Conservation (phyloP, 2,797 vertebrate genomes). For the Urophycis tenuis region DNA sequence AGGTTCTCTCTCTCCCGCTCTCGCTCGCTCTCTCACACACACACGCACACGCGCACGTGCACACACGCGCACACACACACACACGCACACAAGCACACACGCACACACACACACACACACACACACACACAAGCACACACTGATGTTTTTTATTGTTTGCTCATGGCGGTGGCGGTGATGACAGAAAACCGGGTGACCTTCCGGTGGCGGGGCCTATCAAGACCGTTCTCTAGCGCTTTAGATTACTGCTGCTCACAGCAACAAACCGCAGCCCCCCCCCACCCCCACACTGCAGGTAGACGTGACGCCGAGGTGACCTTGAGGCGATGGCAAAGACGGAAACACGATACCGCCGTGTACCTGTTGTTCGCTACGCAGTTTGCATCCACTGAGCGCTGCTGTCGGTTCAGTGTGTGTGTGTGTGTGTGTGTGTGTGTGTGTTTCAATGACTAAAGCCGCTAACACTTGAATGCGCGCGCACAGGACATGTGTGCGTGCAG, state of each 20-base stretch:
- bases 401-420: neutral
- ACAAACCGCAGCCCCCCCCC: neutral
- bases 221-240: neutral
- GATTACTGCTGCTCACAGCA: constrained; percentile 1
- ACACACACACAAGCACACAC: neutral
- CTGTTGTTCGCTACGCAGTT: neutral
- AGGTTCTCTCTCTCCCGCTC: neutral
- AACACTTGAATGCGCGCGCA: no score
- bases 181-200: neutral
- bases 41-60: no score
- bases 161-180: neutral
- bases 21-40: neutral
- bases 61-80: neutral
- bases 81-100: neutral
- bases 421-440: neutral
- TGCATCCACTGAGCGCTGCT: neutral
- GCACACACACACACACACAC: neutral
- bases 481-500: neutral
- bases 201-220: neutral
- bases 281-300: neutral
- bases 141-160: neutral
- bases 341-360: neutral
- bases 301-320: neutral
- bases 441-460: neutral
- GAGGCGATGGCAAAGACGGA: neutral